Conservation (phyloP, 1,140 invertebrate species). For the Platorchestia sp. region DNA sequence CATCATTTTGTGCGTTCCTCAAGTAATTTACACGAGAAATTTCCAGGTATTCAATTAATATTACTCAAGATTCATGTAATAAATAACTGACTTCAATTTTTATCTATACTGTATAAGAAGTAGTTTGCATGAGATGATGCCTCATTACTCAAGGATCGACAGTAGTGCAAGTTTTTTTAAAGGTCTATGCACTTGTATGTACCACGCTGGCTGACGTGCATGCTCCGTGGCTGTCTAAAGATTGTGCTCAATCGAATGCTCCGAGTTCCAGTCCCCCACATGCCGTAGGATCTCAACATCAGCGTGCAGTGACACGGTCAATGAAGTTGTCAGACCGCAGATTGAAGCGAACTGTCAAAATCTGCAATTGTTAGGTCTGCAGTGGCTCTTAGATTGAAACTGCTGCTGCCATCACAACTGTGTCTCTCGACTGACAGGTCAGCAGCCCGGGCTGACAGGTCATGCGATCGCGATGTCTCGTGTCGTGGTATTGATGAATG, state of each 20-base stretch:
- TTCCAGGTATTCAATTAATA: too few relatives aligned
- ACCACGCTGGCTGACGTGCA: background rate
- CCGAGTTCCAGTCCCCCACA: background rate
- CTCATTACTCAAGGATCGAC: too few relatives aligned
- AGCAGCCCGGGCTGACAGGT: background rate
- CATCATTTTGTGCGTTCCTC: too few relatives aligned
- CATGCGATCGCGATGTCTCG: background rate
- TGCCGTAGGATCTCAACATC: background rate
- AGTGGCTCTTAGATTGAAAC: background rate
- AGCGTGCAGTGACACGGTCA: background rate
- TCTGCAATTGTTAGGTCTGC: background rate
- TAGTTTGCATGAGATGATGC: too few relatives aligned
- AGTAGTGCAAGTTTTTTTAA: too few relatives aligned
- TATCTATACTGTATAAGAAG: too few relatives aligned
- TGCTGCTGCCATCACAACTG: background rate
- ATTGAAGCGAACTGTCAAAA: background rate
- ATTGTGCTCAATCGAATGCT: background rate
- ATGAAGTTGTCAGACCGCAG: background rate
- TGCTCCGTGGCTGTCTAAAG: background rate
- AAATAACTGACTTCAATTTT: too few relatives aligned
- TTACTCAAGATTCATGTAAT: too few relatives aligned
- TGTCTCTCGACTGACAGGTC: background rate
- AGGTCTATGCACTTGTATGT: too few relatives aligned
- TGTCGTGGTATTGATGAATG: background rate
- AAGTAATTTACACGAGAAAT: too few relatives aligned